Evolutionary conservation across 2,888 invertebrate genomes (phyloP).

Genomic region (Brachylomia viminalis): DNA sequence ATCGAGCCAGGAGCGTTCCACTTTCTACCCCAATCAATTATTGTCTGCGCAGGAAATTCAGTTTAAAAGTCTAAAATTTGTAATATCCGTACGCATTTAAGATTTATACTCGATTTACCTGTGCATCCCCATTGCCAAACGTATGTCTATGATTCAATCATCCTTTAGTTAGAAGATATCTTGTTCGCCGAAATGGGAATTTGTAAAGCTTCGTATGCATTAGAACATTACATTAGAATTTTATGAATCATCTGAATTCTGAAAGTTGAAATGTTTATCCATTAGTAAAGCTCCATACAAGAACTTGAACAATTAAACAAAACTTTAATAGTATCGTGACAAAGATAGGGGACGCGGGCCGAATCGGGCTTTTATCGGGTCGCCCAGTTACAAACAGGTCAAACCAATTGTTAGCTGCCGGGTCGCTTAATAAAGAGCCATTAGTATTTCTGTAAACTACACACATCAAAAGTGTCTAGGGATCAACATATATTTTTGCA

Average conservation of each 20-base stretch:
- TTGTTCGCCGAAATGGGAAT: not conserved
- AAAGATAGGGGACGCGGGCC: slow-evolving; percentile 16
- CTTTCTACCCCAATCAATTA: slow-evolving; percentile 54
- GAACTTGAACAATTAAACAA: slow-evolving; percentile 31
- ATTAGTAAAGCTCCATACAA: slow-evolving; percentile 9
- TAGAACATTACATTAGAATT: too few relatives aligned
- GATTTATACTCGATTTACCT: slow-evolving; percentile 5
- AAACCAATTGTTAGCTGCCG: slow-evolving; percentile 15
- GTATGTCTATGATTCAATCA: not conserved
- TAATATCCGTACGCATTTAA: slow-evolving; percentile 55
- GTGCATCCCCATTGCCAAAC: not conserved
- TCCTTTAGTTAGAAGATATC: not conserved
- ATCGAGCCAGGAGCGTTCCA: slow-evolving; percentile 1
- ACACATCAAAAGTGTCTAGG: too few relatives aligned
- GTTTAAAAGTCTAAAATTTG: slow-evolving; percentile 49
- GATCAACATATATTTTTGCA: too few relatives aligned
- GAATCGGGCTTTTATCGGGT: slow-evolving; percentile 4
- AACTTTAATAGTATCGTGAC: slow-evolving; percentile 19
- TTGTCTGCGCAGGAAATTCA: slow-evolving; percentile 68
- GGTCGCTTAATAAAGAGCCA: not conserved
- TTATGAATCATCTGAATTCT: not conserved
- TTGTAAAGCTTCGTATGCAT: not conserved
- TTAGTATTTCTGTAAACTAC: too few relatives aligned
- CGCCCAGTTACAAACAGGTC: slow-evolving; percentile 38
- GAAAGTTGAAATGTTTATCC: slow-evolving; percentile 1